Evolutionary conservation across 2,113 vertebrate genomes (phyloP).

Genomic region (Istiophorus platypterus): DNA sequence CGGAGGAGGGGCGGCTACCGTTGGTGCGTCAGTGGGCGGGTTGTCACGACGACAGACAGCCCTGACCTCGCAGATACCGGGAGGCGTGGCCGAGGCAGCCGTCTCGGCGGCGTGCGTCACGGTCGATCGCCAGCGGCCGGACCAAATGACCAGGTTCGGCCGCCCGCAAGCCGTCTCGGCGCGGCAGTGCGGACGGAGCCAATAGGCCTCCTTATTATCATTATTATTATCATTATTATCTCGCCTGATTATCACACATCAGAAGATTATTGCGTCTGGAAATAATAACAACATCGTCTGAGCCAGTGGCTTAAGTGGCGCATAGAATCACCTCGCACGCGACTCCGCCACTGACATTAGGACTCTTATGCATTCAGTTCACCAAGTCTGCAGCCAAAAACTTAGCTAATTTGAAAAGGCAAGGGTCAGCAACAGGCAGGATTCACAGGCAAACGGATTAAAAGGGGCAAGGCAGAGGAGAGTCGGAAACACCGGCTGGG

Average conservation of each 20-base stretch:
- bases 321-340: too few relatives aligned
- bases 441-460: not conserved
- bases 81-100: constrained; percentile 27
- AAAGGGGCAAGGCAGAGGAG: not conserved
- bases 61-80: constrained; percentile 30
- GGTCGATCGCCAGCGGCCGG: constrained; percentile 22
- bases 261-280: not conserved
- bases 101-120: constrained; percentile 19
- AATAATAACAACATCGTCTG: constrained; percentile 12
- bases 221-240: too few relatives aligned
- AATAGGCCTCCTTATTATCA: too few relatives aligned
- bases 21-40: constrained; percentile 19
- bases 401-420: not conserved
- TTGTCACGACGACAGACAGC: constrained; percentile 38
- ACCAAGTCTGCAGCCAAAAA: not conserved
- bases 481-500: not conserved
- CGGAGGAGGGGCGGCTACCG: not conserved
- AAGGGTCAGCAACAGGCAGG: too few relatives aligned
- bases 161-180: not conserved
- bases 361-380: not conserved
- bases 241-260: constrained; percentile 11
- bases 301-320: not conserved
- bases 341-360: too few relatives aligned
- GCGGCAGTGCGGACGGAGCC: not conserved
- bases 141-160: not conserved